Evolutionary conservation across 2,113 vertebrate genomes (phyloP).

Genomic region (Tichodroma muraria): DNA sequence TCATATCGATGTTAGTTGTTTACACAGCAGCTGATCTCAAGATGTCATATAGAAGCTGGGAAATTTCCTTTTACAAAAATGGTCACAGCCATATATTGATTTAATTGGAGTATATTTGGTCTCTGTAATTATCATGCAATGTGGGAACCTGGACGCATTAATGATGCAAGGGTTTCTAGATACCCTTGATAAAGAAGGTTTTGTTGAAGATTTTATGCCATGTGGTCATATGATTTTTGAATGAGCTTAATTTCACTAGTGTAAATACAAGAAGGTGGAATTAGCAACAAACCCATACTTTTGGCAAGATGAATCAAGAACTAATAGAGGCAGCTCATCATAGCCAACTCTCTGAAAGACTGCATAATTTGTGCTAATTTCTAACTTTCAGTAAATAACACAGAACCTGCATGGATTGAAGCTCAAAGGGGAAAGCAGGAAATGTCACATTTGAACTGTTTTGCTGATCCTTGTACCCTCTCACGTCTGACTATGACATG

Average conservation of each 20-base stretch:
- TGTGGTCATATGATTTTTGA: background rate
- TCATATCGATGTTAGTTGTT: background rate
- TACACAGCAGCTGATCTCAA: constrained; percentile 3
- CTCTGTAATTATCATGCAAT: background rate
- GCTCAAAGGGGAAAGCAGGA: background rate
- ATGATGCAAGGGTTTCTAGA: background rate
- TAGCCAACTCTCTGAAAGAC: background rate
- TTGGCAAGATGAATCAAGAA: background rate
- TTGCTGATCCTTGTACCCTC: background rate
- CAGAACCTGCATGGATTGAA: background rate
- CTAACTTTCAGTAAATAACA: background rate
- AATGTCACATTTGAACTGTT: background rate
- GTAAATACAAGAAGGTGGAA: background rate
- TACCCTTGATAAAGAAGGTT: background rate
- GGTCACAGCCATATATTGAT: background rate
- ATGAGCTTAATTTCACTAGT: background rate
- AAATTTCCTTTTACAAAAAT: constrained; percentile 1
- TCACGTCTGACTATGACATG: background rate
- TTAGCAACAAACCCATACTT: background rate
- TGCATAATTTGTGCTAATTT: background rate
- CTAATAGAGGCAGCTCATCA: background rate
- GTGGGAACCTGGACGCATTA: background rate
- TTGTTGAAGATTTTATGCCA: background rate
- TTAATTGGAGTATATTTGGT: background rate
- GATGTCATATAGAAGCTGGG: background rate